Percentiles rank a stretch among this genome's conserved stretches.
These are phyloP conservation scores for Smutsia temminckii DNA, from an alignment of 2,797 vertebrate genomes.

Conservation along the genomic window DNA sequence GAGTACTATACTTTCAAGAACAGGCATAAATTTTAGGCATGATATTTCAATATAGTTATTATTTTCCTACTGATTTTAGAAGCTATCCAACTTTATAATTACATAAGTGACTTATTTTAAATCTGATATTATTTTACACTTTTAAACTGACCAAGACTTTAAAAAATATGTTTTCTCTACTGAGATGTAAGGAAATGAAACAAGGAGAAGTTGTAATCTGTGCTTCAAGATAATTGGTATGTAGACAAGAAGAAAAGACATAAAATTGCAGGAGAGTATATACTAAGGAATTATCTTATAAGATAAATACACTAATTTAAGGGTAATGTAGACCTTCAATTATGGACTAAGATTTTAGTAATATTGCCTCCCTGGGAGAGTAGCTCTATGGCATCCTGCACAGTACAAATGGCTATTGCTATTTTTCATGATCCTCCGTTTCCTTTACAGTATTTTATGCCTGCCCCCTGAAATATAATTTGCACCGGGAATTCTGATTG, in stretches of 20 bases:
- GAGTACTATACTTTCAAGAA: constrained; percentile 27
- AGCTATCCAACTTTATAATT: background rate
- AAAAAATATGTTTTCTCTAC: background rate
- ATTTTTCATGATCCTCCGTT: constrained; percentile 22
- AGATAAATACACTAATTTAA: constrained; percentile 10
- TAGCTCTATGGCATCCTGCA: background rate
- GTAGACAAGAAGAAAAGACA: constrained; percentile 17
- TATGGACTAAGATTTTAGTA: background rate
- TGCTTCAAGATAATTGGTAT: constrained; percentile 18
- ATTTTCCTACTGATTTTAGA: background rate
- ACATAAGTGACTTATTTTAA: constrained; percentile 31
- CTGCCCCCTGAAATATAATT: background rate
- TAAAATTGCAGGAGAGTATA: background rate
- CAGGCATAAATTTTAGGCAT: background rate
- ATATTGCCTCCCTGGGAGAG: background rate
- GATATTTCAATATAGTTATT: constrained; percentile 3
- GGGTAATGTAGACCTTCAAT: background rate
- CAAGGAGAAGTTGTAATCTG: background rate
- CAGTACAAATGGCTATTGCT: background rate
- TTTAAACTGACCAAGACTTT: constrained; percentile 26
- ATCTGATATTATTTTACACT: background rate
- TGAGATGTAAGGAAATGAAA: constrained; percentile 27
- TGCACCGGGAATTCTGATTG: background rate
- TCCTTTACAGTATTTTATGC: background rate
- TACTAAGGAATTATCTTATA: constrained; percentile 47